Percentiles rank a stretch among this genome's conserved stretches.
Evolutionary conservation across 1,140 invertebrate species (phyloP).

Genomic region (Steinernema khuongi): DNA sequence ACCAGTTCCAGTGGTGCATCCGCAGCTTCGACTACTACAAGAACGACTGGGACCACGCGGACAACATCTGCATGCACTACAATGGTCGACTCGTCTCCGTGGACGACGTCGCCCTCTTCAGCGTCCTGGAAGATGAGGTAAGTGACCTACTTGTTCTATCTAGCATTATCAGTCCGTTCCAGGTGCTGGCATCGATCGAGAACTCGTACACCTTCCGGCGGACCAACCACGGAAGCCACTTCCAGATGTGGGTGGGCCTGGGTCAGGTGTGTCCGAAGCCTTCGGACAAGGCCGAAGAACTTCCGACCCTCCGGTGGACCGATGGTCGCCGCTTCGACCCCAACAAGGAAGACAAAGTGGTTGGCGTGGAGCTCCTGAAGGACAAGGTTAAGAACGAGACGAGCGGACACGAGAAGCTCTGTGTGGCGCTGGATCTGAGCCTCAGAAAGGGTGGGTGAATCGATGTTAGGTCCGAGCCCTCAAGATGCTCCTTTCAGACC

Average conservation of each 20-base stretch:
- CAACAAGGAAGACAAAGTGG: not conserved
- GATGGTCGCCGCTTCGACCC: not conserved
- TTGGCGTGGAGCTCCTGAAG: not conserved
- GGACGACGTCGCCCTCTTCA: not conserved
- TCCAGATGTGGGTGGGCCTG: not conserved
- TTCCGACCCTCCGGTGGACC: not conserved
- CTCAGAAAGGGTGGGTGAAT: not conserved
- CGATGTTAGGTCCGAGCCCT: not conserved
- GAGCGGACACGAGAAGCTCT: not conserved
- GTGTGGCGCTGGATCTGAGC: not conserved
- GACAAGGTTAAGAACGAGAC: not conserved
- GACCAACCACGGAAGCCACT: not conserved
- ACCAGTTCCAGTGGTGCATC: not conserved
- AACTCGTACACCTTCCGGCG: not conserved
- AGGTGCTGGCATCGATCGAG: not conserved
- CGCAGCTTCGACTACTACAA: not conserved
- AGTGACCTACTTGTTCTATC: not conserved
- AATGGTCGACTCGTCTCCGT: not conserved
- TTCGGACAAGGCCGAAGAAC: not conserved
- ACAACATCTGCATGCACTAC: not conserved
- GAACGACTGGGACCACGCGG: not conserved
- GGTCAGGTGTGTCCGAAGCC: constrained; percentile 5
- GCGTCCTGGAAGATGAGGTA: not conserved
- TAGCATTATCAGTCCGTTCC: not conserved
- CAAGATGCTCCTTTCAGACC: not conserved